These are phyloP conservation scores for Melanotaenia parkinsoni DNA, from an alignment of 2,797 vertebrate genomes.

Conservation along the genomic window DNA sequence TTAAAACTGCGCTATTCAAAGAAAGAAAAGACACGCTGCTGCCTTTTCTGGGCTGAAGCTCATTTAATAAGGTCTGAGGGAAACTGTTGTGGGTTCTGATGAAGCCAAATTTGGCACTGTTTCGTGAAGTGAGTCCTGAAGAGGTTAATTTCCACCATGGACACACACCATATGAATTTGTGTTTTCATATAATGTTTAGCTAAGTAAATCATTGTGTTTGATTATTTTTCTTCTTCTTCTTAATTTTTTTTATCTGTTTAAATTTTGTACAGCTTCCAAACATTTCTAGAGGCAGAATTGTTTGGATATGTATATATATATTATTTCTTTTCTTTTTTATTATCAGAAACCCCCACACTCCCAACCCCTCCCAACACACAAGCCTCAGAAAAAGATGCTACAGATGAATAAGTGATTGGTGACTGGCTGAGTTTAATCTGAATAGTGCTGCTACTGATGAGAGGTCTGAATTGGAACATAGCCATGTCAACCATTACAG, in stretches of 20 bases:
- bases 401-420: slow-evolving; percentile 46
- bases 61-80: background rate
- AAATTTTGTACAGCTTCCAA: background rate
- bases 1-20: background rate
- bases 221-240: background rate
- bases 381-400: slow-evolving; percentile 48
- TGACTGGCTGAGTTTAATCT: slow-evolving; percentile 56
- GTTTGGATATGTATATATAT: background rate
- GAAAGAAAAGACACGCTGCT: background rate
- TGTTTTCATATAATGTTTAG: background rate
- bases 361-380: slow-evolving; percentile 21
- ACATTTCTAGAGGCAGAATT: background rate
- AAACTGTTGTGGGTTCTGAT: background rate
- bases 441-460: slow-evolving; percentile 50
- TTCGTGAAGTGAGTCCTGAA: background rate
- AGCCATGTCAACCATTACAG: slow-evolving; percentile 57
- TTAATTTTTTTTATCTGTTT: too few species aligned
- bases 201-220: background rate
- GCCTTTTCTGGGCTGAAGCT: background rate
- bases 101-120: background rate
- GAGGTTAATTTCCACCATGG: background rate
- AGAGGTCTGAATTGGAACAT: slow-evolving; percentile 48
- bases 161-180: background rate
- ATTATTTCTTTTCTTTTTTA: slow-evolving; percentile 53
- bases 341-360: slow-evolving; percentile 30